A percentile compares a stretch with the other conserved stretches of the same genome.
Evolutionary conservation across 2,888 invertebrate genomes (phyloP).

Genomic region (Cotesia congregata): DNA sequence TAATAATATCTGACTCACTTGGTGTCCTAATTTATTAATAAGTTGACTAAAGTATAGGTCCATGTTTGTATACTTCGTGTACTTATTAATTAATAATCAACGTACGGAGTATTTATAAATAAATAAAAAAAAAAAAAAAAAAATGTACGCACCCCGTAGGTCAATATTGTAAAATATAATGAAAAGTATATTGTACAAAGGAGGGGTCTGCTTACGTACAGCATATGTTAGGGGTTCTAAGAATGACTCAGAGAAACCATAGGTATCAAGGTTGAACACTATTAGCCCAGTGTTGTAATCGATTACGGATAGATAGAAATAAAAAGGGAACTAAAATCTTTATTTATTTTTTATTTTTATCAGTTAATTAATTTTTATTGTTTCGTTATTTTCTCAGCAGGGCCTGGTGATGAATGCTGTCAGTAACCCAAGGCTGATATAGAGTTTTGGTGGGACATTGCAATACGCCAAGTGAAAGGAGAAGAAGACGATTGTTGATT

Average conservation of each 20-base stretch:
- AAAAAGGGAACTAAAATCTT: constrained; percentile 4
- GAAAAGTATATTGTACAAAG: constrained; percentile 4
- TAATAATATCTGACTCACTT: not conserved
- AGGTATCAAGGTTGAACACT: constrained; percentile 21
- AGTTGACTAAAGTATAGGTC: not conserved
- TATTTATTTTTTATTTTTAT: not conserved
- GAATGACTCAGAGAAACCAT: constrained; percentile 43
- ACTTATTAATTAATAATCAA: not conserved
- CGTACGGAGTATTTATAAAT: not conserved
- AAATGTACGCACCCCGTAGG: constrained; percentile 14
- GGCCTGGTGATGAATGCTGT: constrained; percentile 59
- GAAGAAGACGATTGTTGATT: constrained; percentile 23
- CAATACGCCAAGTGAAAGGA: constrained; percentile 43
- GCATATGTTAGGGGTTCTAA: constrained; percentile 42
- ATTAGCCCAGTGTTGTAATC: not conserved
- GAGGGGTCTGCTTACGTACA: constrained; percentile 36
- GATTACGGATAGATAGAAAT: not conserved
- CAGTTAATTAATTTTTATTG: too few species aligned
- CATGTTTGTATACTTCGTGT: not conserved
- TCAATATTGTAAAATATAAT: constrained; percentile 25
- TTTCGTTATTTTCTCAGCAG: constrained; percentile 42
- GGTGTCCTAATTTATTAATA: not conserved
- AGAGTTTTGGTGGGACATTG: constrained; percentile 51
- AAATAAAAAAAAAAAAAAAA: not conserved
- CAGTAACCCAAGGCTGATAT: constrained; percentile 40